phyloP scores from a whole-genome alignment of 2,797 vertebrate species.

The Rhodeus uyekii region DNA sequence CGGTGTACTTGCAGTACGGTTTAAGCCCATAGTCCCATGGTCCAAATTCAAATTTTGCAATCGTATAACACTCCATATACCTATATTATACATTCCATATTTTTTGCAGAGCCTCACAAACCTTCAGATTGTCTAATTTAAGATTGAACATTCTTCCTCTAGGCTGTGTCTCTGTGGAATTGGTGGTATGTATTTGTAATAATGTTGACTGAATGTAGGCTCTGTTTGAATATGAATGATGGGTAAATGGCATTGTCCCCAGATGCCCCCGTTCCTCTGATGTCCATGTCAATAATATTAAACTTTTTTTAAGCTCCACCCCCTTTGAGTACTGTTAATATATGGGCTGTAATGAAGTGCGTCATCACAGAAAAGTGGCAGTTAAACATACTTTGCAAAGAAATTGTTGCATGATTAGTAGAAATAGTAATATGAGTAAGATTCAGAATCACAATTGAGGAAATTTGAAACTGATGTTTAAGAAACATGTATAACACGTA shows the following conservation, averaged over 20 bases:
- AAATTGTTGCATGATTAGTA: neutral
- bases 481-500: no score
- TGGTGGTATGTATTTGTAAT: conserved; percentile 23
- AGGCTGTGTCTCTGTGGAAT: conserved; percentile 22
- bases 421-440: neutral
- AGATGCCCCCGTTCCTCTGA: conserved; percentile 33
- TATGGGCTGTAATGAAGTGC: neutral
- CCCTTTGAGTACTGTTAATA: neutral
- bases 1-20: neutral
- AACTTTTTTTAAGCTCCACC: neutral
- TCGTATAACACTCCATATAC: neutral
- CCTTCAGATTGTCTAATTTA: conserved; percentile 23
- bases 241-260: conserved; percentile 58
- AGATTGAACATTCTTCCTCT: conserved; percentile 14
- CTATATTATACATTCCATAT: conserved; percentile 17
- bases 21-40: neutral
- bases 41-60: neutral
- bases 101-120: conserved; percentile 34
- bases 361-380: neutral
- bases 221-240: conserved; percentile 64
- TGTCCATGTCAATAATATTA: conserved; percentile 6
- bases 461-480: neutral
- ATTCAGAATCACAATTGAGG: neutral
- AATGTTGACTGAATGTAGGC: conserved; percentile 60
- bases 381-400: neutral